Percentiles rank a stretch among this genome's conserved stretches.
These are phyloP conservation scores for Coilia nasus DNA, from an alignment of 2,797 vertebrate genomes.

Conservation along the genomic window DNA sequence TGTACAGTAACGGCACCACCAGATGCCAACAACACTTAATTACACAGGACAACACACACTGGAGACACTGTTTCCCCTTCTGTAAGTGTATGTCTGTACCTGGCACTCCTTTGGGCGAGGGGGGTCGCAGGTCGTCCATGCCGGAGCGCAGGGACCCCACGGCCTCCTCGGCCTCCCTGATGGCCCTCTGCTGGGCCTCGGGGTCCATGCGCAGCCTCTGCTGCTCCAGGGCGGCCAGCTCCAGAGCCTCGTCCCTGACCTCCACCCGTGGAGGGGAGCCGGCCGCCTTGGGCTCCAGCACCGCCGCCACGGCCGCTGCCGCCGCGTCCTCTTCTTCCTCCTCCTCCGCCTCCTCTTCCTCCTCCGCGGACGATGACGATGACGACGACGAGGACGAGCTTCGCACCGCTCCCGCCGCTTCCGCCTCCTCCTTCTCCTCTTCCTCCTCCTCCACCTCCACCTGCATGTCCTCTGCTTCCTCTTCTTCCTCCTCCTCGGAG, in stretches of 20 bases:
- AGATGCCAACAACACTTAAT: no score
- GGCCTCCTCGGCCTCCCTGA: slow-evolving; percentile 59
- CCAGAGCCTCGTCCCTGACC: slow-evolving; percentile 60
- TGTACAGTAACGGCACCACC: no score
- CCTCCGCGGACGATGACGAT: slow-evolving; percentile 67
- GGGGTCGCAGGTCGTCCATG: slow-evolving; percentile 68
- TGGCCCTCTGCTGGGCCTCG: slow-evolving; percentile 58
- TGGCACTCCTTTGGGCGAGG: slow-evolving; percentile 71
- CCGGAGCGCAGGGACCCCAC: slow-evolving; percentile 25
- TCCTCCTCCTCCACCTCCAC: slow-evolving; percentile 47
- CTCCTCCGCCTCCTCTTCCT: slow-evolving; percentile 58
- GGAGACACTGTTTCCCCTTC: no score
- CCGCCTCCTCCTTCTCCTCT: slow-evolving; percentile 61
- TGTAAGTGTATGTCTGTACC: slow-evolving; percentile 59
- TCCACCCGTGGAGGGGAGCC: slow-evolving; percentile 52
- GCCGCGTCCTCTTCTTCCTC: slow-evolving; percentile 52
- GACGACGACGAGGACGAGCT: slow-evolving; percentile 66
- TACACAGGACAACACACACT: no score
- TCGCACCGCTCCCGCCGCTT: slow-evolving; percentile 44
- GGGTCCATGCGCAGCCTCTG: slow-evolving; percentile 55
- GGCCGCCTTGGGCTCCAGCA: slow-evolving; percentile 55
- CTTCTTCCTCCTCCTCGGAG: slow-evolving; percentile 81
- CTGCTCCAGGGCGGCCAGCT: slow-evolving; percentile 34
- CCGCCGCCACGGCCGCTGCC: slow-evolving; percentile 52
- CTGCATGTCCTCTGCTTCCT: slow-evolving; percentile 70